Base-by-base conservation (phyloP, 2,888 invertebrate species). In the Campaea margaritaria region DNA sequence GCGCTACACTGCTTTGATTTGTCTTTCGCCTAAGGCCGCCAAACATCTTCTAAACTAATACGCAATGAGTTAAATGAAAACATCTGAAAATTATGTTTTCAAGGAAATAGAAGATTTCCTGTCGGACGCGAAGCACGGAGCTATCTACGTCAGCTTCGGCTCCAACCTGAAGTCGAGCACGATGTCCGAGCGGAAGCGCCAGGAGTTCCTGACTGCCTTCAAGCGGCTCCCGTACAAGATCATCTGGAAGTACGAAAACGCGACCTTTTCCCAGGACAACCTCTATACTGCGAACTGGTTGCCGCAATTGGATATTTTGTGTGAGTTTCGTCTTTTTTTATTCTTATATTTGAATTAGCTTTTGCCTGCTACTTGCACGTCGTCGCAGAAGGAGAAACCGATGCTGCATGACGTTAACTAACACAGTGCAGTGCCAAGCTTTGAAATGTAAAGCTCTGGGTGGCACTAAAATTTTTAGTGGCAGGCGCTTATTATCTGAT, bases 231-330 rank as follows among this genome's bases (percentile, higher is more conserved):
- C 95, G 0, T 93, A 95, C 72, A 94, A 94, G 65, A 93, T 96
- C 0, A 83, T 96, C 16, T 96, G 96, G 96, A 96, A 96, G 85
- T 95, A 95, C 93, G 96, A 96, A 74, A 92, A 93, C 49, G 94
- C 94, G 0, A 87, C 91, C 3, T 79, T 94, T 73, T 91, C 90
- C 65, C 85, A 94, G 64, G 93, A 94, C 0, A 95, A 95, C 68
- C 87, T 96, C 0, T 89, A 93, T 73, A 82, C 93, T 2, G 86
- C 84, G 58, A 93, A 91, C 47, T 96, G 96, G 96, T 83, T 95
- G 68, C 95, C 96, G 0, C 96, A 96, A 72, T 91, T 94, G 62
- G 96, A 95, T 79, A 87, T 96, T 67, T 82, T 96, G 45, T 94
- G 96, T 95, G 79, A 93, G 94, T 93, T 57, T 7, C 31, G 8